Conservation (phyloP, 2,113 vertebrate species). For the Okapia johnstoni region DNA sequence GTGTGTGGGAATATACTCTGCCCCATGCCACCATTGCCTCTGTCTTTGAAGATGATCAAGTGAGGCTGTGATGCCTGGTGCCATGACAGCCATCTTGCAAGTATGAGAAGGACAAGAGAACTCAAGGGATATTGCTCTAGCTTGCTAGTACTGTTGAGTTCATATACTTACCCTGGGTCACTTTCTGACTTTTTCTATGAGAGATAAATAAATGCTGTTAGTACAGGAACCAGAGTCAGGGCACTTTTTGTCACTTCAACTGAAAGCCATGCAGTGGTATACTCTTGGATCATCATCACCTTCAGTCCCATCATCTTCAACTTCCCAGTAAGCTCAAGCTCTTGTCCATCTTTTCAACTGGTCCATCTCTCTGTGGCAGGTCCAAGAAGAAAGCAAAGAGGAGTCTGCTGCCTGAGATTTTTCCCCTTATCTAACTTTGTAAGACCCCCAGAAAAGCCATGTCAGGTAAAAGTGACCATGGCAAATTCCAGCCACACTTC, state of each 20-base stretch:
- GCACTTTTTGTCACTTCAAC: not conserved
- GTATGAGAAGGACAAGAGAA: not conserved
- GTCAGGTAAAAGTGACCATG: not conserved
- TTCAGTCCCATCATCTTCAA: not conserved
- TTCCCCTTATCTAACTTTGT: not conserved
- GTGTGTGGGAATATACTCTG: not conserved
- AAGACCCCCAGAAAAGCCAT: not conserved
- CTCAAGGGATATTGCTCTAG: not conserved
- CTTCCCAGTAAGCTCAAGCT: not conserved
- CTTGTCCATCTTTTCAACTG: not conserved
- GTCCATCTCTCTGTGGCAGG: not conserved
- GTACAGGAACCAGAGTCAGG: too few relatives aligned
- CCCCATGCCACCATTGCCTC: too few relatives aligned
- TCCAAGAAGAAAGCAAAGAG: not conserved
- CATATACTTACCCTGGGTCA: not conserved
- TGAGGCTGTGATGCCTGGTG: not conserved
- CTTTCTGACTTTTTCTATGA: not conserved
- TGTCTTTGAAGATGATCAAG: not conserved
- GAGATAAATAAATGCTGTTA: not conserved
- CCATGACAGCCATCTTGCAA: not conserved
- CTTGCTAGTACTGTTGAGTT: not conserved
- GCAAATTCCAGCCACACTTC: not conserved
- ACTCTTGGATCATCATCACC: not conserved
- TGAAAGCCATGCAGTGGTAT: not conserved
- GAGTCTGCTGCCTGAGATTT: not conserved